Evolutionary conservation across 2,797 vertebrate species (phyloP), one percentile per base, ranked within the genome.

Genomic region (Muraenolepis orangiensis): DNA sequence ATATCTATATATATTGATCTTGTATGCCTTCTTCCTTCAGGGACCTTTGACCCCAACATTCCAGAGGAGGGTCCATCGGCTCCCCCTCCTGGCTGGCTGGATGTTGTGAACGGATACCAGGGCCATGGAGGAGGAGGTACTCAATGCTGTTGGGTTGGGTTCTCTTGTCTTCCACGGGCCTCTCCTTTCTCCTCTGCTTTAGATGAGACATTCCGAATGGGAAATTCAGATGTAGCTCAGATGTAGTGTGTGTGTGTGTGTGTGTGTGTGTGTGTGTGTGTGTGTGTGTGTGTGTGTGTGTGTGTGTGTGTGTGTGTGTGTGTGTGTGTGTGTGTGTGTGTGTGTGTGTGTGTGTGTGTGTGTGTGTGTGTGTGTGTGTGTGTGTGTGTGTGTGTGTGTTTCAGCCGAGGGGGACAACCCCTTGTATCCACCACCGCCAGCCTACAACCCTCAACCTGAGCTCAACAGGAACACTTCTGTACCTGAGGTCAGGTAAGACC

Each of bases 81-180:
- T 0, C 91, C 91, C 3, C 86, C 93, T 10, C 81, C 84, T 64
- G 93, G 94, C 40, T 93, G 95, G 90, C 82, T 90, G 79, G 93
- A 93, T 7, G 26, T 68, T 31, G 82, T 91, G 12, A 82, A 85
- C 0, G 92, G 87, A 40, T 88, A 81, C 0, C 83, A 90, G 74
- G 74, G 88, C 4, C 77, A 76, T 72, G 82, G 70, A 74, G 89
- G 83, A 29, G 87, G 74, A 30, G 87, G 93, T 90, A 34, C 80
- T 80, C 20, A n/a, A 57, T 20, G 1, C 46, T 2, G 18, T 7
- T 51, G 18, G 20, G 0, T 8, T 57, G 18, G 3, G 16, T 57
- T 16, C 4, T 42, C 40, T 13, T 31, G 2, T 26, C 70, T 20
- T 30, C 70, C 29, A 3, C 23, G 42, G 6, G 66, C 5, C 6